These are phyloP conservation scores for Sminthurinus signatus DNA, from an alignment of 1,140 invertebrate genomes.

Conservation along the genomic window DNA sequence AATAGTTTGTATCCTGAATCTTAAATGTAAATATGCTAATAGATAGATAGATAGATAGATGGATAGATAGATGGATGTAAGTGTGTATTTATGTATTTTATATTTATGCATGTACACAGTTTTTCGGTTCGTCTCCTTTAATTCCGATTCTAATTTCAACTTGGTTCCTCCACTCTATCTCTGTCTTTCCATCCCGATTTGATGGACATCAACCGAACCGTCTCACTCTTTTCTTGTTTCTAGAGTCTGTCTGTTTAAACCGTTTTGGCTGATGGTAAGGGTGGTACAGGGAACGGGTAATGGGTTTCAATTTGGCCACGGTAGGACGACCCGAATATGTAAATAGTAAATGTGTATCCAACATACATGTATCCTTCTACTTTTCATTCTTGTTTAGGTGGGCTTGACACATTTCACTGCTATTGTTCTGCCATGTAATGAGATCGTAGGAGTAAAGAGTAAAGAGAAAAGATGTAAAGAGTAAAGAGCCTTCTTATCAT, in stretches of 20 bases:
- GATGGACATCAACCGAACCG: not conserved
- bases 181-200: not conserved
- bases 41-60: no score
- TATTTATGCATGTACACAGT: no score
- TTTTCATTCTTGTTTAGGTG: not conserved
- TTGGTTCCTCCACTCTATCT: not conserved
- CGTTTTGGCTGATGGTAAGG: not conserved
- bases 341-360: not conserved
- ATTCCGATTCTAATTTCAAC: no score
- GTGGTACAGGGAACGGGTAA: no score
- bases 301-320: no score
- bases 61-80: no score
- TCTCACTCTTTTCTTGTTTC: not conserved
- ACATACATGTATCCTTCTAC: not conserved
- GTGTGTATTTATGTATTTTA: no score
- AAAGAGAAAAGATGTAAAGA: no score
- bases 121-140: no score
- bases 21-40: no score
- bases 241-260: not conserved
- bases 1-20: no score
- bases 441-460: slow-evolving; percentile 38
- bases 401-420: slow-evolving; percentile 31
- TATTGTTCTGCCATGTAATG: slow-evolving; percentile 30
- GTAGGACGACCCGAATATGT: not conserved
- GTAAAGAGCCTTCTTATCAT: slow-evolving; percentile 19